A percentile compares a stretch with the other conserved stretches of the same genome.
Evolutionary conservation across 35 echinoderm and acorn worm genomes (phyloP).

Genomic region (Anneissia japonica): DNA sequence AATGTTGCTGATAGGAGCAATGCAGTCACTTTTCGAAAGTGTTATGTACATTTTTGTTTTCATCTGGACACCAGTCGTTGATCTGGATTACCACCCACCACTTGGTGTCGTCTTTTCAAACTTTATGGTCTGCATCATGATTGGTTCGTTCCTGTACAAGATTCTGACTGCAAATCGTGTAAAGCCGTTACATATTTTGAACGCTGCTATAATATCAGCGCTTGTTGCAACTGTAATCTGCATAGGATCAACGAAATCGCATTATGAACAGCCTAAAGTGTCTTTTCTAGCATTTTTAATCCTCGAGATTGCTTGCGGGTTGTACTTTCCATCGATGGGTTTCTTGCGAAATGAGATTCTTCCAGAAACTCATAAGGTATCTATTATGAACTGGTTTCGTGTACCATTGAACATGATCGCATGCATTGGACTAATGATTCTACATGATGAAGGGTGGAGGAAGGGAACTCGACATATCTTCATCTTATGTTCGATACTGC

Average conservation of each 20-base stretch:
- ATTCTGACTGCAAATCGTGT: conserved; percentile 39
- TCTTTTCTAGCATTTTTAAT: conserved; percentile 84
- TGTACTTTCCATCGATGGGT: conserved; percentile 98
- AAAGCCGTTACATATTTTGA: conserved; percentile 54
- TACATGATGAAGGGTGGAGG: conserved; percentile 72
- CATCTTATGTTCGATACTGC: conserved; percentile 61
- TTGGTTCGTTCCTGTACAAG: conserved; percentile 72
- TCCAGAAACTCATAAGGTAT: conserved; percentile 70
- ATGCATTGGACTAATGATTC: conserved; percentile 79
- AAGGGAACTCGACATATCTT: conserved; percentile 87
- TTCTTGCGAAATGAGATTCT: conserved; percentile 64
- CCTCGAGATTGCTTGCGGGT: conserved; percentile 79
- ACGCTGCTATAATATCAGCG: conserved; percentile 57
- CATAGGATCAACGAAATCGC: conserved; percentile 70
- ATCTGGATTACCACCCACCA: conserved; percentile 35
- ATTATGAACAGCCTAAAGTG: conserved; percentile 46
- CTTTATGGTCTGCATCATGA: conserved; percentile 99
- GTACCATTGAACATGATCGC: conserved; percentile 90
- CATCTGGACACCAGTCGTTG: conserved; percentile 90
- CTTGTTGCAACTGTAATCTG: conserved; percentile 68
- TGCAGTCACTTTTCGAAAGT: conserved; percentile 93
- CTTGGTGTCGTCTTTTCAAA: conserved; percentile 85
- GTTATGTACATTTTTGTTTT: conserved; percentile 99
- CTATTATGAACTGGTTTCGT: conserved; percentile 99
- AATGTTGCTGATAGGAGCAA: conserved; percentile 80